Conservation (phyloP, 2,113 vertebrate species). For the Ahaetulla prasina region DNA sequence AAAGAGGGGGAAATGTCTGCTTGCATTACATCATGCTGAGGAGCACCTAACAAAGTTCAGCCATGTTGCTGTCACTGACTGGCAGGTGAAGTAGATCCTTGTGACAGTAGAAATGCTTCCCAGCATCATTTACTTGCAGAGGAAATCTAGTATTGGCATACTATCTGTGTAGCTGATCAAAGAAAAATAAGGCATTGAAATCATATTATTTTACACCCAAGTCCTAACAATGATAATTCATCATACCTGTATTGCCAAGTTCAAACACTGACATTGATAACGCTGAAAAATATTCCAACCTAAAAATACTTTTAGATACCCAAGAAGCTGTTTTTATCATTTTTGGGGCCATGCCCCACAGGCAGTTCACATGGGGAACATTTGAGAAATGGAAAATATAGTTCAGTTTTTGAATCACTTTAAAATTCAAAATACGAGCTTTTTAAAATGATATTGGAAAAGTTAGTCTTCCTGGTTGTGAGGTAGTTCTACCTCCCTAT, state of each 20-base stretch:
- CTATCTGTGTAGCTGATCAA: background rate
- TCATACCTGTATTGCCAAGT: background rate
- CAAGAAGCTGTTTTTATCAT: background rate
- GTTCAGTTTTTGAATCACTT: background rate
- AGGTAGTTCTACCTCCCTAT: constrained; percentile 4
- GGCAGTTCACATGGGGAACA: background rate
- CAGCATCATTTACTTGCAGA: background rate
- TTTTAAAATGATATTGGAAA: background rate
- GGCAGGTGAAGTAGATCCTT: background rate
- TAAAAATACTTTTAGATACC: background rate
- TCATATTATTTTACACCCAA: background rate
- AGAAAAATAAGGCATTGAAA: background rate
- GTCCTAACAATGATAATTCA: background rate
- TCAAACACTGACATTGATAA: background rate
- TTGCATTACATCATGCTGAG: background rate
- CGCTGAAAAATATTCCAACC: background rate
- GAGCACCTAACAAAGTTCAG: background rate
- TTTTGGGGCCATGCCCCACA: background rate
- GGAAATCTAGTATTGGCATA: background rate
- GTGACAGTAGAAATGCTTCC: background rate
- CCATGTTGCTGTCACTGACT: background rate
- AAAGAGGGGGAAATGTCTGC: background rate
- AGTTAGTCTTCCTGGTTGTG: background rate
- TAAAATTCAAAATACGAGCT: background rate
- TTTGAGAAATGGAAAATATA: background rate